Evolutionary conservation across 2,888 invertebrate species (phyloP).

Genomic region (Brenthis hecate): DNA sequence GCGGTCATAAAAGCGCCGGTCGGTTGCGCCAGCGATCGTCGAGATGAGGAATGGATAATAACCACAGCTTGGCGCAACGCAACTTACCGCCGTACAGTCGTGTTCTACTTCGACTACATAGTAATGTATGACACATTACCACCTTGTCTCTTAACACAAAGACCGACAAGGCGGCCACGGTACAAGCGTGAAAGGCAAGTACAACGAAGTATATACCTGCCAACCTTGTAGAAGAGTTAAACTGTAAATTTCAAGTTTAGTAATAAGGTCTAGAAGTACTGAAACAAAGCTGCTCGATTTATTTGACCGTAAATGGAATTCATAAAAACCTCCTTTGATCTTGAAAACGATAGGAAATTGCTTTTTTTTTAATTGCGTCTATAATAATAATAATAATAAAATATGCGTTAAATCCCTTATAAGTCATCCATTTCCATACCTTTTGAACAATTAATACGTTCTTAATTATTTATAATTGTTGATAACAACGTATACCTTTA

Average conservation of each 20-base stretch:
- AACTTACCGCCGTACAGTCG: constrained; percentile 9
- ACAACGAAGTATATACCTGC: not conserved
- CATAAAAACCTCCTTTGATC: not conserved
- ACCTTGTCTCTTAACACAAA: constrained; percentile 16
- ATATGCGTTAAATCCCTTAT: too few relatives aligned
- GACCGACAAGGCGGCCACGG: constrained; percentile 3
- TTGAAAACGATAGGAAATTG: constrained; percentile 1
- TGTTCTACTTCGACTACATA: constrained; percentile 25
- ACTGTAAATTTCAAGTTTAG: constrained; percentile 23
- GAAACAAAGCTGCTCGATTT: constrained; percentile 16
- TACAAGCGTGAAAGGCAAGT: constrained; percentile 28
- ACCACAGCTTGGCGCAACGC: constrained; percentile 26
- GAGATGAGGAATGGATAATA: constrained; percentile 54
- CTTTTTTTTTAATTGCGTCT: too few relatives aligned
- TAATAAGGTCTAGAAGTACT: constrained; percentile 21
- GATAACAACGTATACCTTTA: too few relatives aligned
- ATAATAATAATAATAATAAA: too few relatives aligned
- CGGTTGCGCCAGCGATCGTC: constrained; percentile 51
- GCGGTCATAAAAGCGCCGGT: constrained; percentile 33
- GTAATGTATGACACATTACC: constrained; percentile 23
- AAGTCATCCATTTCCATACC: too few relatives aligned
- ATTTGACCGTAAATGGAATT: constrained; percentile 8
- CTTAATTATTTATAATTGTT: too few relatives aligned
- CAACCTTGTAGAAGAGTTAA: constrained; percentile 24
- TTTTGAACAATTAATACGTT: too few relatives aligned